These are phyloP conservation scores for Platichthys flesus DNA, from an alignment of 2,113 vertebrate species.

Conservation along the genomic window DNA sequence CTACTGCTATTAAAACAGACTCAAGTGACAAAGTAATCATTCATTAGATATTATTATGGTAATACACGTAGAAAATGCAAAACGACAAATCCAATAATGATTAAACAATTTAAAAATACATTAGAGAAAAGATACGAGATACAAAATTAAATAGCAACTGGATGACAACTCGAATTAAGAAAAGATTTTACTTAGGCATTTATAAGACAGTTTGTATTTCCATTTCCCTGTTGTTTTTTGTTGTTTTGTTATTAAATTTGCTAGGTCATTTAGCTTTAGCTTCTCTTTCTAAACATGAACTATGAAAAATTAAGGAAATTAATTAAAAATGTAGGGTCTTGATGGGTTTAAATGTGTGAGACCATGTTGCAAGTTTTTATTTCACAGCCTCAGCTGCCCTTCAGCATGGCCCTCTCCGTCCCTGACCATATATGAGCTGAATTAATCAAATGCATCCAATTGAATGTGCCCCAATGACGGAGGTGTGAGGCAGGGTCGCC, in stretches of 20 bases:
- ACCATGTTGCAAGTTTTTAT: conserved; percentile 6
- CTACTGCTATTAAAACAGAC: too few species aligned
- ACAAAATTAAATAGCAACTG: background rate
- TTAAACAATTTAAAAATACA: too few species aligned
- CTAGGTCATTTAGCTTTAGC: background rate
- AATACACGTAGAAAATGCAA: too few species aligned
- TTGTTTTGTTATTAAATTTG: background rate
- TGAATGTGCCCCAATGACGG: conserved; percentile 56
- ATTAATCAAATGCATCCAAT: conserved; percentile 66
- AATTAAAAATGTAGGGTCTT: background rate
- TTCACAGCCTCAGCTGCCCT: conserved; percentile 33
- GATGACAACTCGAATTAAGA: background rate
- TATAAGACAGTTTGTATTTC: background rate
- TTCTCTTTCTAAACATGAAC: background rate
- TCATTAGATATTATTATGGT: too few species aligned
- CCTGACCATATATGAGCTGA: conserved; percentile 44
- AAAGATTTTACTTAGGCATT: background rate
- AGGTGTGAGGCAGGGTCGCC: conserved; percentile 56
- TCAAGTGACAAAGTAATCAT: too few species aligned
- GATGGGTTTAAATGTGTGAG: background rate
- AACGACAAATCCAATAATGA: too few species aligned
- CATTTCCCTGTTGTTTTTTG: background rate
- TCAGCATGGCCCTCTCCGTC: conserved; percentile 11
- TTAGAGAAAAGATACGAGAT: too few species aligned
- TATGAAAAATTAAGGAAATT: too few species aligned